Evolutionary conservation across 2,888 invertebrate genomes (phyloP).

Genomic region (Monochamus alternatus): DNA sequence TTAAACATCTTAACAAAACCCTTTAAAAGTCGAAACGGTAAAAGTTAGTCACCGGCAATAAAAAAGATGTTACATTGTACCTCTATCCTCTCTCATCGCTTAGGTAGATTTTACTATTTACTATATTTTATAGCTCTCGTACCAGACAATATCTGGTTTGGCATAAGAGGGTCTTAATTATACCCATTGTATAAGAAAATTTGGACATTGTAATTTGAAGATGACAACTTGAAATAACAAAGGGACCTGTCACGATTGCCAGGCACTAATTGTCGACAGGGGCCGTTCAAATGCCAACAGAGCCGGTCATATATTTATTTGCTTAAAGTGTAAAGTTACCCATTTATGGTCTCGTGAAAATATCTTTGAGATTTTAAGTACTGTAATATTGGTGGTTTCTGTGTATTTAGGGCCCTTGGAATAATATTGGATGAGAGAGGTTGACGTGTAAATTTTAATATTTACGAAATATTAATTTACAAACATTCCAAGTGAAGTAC

Average conservation of each 20-base stretch:
- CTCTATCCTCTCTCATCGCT: background rate
- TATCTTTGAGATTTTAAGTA: constrained; percentile 7
- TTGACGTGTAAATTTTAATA: background rate
- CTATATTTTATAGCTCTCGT: too few relatives aligned
- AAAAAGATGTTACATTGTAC: background rate
- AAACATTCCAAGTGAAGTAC: too few relatives aligned
- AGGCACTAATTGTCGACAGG: constrained; percentile 28
- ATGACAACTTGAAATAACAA: constrained; percentile 39
- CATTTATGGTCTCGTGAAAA: constrained; percentile 24
- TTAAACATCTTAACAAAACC: background rate
- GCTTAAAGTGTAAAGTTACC: constrained; percentile 16
- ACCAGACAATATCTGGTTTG: too few relatives aligned
- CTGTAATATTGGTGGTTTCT: constrained; percentile 11
- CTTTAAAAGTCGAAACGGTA: background rate
- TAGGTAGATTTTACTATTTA: background rate
- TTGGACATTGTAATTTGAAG: constrained; percentile 22
- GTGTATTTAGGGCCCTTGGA: constrained; percentile 18
- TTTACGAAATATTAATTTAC: background rate
- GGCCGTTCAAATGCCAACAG: constrained; percentile 13
- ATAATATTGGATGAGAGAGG: constrained; percentile 9
- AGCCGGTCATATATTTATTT: constrained; percentile 22
- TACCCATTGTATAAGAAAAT: constrained; percentile 2
- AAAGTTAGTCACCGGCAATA: background rate
- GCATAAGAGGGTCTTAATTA: constrained; percentile 7
- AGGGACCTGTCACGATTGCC: constrained; percentile 30